phyloP scores from a whole-genome alignment of 2,113 vertebrate species.

The Vireo altiloquus region DNA sequence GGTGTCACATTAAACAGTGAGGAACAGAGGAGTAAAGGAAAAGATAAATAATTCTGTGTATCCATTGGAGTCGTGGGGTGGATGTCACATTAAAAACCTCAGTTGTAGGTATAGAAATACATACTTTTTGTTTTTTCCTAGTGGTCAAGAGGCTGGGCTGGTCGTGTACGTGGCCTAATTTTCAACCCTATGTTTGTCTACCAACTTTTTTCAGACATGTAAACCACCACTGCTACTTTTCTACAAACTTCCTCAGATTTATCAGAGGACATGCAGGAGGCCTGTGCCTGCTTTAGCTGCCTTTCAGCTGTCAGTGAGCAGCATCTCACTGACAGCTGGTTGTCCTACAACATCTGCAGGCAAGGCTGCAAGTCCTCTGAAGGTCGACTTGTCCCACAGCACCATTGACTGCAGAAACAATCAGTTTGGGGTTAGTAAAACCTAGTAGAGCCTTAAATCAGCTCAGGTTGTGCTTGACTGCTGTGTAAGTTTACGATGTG shows the following conservation, averaged over 20 bases:
- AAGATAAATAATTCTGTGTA: slow-evolving; percentile 1
- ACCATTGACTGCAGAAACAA: fast-evolving
- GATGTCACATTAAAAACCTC: neutral
- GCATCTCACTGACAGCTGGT: neutral
- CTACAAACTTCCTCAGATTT: neutral
- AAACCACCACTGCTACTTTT: neutral
- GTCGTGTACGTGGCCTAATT: neutral
- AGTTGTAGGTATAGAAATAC: neutral
- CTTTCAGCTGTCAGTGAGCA: no score
- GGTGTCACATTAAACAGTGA: neutral
- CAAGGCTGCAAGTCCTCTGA: no score
- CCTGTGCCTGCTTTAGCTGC: neutral
- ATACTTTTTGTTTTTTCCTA: neutral
- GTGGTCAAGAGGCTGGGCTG: neutral
- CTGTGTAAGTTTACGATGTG: fast-evolving
- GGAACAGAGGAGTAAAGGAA: neutral
- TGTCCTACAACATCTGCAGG: neutral
- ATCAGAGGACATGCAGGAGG: neutral
- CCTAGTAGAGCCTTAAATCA: fast-evolving
- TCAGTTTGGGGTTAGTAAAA: neutral
- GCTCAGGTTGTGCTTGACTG: neutral
- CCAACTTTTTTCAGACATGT: neutral
- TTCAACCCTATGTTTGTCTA: neutral
- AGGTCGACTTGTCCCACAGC: neutral
- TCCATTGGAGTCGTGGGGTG: neutral